phyloP scores from a whole-genome alignment of 2,113 vertebrate species.

The Lycaon pictus region DNA sequence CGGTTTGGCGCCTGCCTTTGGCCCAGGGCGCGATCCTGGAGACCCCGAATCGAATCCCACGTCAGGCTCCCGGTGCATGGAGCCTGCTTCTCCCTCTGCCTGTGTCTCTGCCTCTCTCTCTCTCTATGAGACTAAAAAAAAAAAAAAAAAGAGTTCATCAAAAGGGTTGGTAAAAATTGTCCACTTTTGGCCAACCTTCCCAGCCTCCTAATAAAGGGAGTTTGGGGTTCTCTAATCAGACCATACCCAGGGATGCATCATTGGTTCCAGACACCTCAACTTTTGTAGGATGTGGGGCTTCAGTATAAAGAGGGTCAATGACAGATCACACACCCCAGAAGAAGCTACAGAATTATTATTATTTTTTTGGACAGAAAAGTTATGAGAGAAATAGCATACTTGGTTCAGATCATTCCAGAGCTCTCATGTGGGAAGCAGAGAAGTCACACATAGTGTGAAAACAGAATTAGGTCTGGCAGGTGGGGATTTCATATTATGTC shows the following conservation, averaged over 20 bases:
- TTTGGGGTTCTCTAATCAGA: background rate
- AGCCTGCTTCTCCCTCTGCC: too few relatives aligned
- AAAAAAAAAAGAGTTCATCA: background rate
- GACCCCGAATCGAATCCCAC: too few relatives aligned
- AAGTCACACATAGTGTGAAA: background rate
- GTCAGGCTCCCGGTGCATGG: too few relatives aligned
- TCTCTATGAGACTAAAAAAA: too few relatives aligned
- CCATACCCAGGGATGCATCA: background rate
- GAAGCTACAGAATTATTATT: background rate
- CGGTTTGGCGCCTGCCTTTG: too few relatives aligned
- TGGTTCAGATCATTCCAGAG: background rate
- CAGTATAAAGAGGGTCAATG: background rate
- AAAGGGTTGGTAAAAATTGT: background rate
- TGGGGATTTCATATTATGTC: too few relatives aligned
- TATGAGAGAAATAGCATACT: background rate
- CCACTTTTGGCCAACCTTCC: background rate
- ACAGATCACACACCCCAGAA: background rate
- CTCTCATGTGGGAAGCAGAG: background rate
- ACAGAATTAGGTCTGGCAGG: background rate
- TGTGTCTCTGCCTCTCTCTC: too few relatives aligned
- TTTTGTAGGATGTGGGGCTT: background rate
- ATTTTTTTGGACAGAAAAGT: background rate
- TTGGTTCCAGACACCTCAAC: background rate
- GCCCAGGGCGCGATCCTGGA: too few relatives aligned
- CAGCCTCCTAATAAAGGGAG: background rate